phyloP scores from a whole-genome alignment of 2,888 invertebrate genomes.

The Cephus pulcher region DNA sequence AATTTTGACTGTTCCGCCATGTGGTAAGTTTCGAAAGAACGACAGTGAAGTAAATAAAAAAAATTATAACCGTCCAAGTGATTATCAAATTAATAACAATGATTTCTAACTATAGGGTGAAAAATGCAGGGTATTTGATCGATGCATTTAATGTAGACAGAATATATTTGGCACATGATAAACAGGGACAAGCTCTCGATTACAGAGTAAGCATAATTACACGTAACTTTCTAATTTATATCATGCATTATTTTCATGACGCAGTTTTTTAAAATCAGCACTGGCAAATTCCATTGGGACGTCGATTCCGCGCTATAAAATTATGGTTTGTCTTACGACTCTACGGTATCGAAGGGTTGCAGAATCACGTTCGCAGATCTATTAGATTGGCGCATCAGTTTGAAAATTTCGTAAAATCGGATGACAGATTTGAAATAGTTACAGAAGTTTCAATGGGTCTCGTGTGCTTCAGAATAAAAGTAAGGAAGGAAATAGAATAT shows the following conservation, averaged over 20 bases:
- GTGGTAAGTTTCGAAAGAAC: constrained; percentile 70
- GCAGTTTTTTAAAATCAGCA: constrained; percentile 71
- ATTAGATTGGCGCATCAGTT: constrained; percentile 83
- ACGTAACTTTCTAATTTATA: not conserved
- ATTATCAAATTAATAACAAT: not conserved
- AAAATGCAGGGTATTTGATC: constrained; percentile 82
- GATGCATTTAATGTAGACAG: constrained; percentile 93
- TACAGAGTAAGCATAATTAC: constrained; percentile 67
- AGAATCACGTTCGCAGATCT: constrained; percentile 81
- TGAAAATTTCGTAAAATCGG: constrained; percentile 76
- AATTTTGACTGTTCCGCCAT: constrained; percentile 96
- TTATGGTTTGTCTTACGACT: constrained; percentile 92
- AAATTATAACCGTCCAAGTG: not conserved
- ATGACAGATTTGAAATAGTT: constrained; percentile 84
- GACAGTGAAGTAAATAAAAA: not conserved
- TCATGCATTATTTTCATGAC: not conserved
- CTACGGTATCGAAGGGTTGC: constrained; percentile 84
- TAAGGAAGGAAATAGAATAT: constrained; percentile 40
- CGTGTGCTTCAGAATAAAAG: constrained; percentile 89
- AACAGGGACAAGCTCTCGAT: constrained; percentile 73
- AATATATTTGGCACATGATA: constrained; percentile 81
- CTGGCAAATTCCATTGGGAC: constrained; percentile 89
- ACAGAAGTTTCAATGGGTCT: constrained; percentile 81
- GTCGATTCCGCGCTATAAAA: constrained; percentile 90
- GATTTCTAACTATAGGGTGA: constrained; percentile 71